These are phyloP conservation scores for Charanyca ferruginea DNA, from an alignment of 2,888 invertebrate genomes.

Conservation along the genomic window DNA sequence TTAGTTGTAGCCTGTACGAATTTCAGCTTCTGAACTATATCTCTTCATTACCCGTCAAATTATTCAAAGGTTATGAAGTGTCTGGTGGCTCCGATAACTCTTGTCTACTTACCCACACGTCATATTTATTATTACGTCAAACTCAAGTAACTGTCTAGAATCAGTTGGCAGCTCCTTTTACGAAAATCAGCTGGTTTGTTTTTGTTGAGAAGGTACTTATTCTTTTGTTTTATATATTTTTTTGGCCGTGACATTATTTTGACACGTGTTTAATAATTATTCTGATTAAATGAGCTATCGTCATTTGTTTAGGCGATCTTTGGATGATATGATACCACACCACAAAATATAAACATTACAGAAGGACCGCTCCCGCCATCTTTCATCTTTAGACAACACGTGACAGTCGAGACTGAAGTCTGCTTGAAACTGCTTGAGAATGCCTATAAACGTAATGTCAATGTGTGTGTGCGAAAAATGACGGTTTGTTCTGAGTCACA, in stretches of 20 bases:
- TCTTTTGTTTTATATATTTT: constrained; percentile 20
- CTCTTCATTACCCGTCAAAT: not conserved
- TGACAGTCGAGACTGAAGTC: too few species aligned
- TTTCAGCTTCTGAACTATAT: constrained; percentile 16
- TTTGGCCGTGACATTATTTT: constrained; percentile 12
- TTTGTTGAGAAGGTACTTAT: not conserved
- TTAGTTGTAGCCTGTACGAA: too few species aligned
- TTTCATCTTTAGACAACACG: too few species aligned
- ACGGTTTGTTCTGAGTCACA: too few species aligned
- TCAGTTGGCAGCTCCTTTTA: constrained; percentile 26
- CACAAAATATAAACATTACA: too few species aligned
- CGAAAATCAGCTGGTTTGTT: constrained; percentile 32
- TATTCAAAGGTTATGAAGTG: constrained; percentile 46
- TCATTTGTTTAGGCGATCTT: too few species aligned
- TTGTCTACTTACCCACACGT: not conserved
- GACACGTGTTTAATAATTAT: not conserved
- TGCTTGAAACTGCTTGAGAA: too few species aligned
- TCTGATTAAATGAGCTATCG: too few species aligned
- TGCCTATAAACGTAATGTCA: too few species aligned
- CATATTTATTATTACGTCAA: constrained; percentile 3
- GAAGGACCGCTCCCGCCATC: too few species aligned
- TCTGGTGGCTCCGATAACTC: constrained; percentile 41
- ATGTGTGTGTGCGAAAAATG: too few species aligned
- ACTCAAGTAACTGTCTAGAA: constrained; percentile 9
- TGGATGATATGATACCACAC: too few species aligned